Conservation (phyloP, 2,113 vertebrate species). For the Bothrops jararaca region DNA sequence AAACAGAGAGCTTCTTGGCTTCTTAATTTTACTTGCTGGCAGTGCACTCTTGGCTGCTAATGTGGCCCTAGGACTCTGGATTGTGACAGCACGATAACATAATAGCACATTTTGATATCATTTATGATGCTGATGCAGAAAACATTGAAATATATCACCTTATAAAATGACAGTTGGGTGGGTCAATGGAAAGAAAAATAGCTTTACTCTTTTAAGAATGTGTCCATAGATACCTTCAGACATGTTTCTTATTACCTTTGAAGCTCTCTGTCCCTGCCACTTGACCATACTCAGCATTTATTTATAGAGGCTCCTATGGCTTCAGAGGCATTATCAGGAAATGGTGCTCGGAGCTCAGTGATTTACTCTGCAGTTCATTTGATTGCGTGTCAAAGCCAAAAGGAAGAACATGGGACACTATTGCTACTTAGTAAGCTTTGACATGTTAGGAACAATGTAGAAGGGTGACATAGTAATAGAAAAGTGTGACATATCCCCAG, state of each 20-base stretch:
- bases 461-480: neutral
- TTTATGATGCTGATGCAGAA: slow-evolving; percentile 35
- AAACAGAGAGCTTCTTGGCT: slow-evolving; percentile 87
- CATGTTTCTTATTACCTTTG: neutral
- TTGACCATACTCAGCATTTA: neutral
- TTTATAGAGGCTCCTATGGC: neutral
- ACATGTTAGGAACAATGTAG: neutral
- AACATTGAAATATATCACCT: slow-evolving; percentile 35
- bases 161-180: slow-evolving; percentile 22
- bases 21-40: slow-evolving; percentile 92
- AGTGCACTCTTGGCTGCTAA: slow-evolving; percentile 93
- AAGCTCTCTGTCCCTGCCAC: neutral
- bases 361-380: neutral
- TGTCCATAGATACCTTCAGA: neutral
- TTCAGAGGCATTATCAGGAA: neutral
- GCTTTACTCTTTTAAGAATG: neutral
- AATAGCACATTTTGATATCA: neutral
- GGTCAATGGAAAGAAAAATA: neutral
- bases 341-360: neutral
- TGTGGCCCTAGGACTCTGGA: slow-evolving; percentile 94
- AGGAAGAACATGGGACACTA: neutral
- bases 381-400: neutral
- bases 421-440: neutral
- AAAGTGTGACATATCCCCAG: neutral
- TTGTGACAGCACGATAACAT: slow-evolving; percentile 91